Evolutionary conservation across 2,888 invertebrate genomes (phyloP), one percentile per base, ranked within the genome.

Genomic region (Charanyca ferruginea): DNA sequence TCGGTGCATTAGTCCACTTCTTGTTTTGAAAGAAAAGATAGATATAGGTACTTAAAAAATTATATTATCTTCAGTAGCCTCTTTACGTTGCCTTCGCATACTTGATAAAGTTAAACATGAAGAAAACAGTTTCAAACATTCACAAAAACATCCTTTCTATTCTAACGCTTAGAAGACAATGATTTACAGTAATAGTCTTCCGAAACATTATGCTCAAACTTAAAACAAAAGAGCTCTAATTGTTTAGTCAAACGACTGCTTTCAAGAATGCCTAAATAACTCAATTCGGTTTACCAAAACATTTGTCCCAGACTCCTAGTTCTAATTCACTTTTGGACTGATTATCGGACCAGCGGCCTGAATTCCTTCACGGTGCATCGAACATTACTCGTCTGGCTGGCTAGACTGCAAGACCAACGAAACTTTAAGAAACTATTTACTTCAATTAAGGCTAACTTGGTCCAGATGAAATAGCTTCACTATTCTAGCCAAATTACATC

Each of bases 351-450:
- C 59, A 72, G 35, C 57, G 57, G 49, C 32, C 57, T 35, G 57
- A 38, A 55, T 64, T 63, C 28, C 47, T 44, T 75, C 20, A 48
- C 59, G 55, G 75, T 54, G 66, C 76, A 76, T 63, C 44, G 62
- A 62, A 66, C 42, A 57, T 45, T n/a, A 25, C 28, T 38, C 25
- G 11, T 45, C 54, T 55, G 18, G 42, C 60, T 44, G 49, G 65
- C 58, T 35, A 62, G 28, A 59, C 51, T 51, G 74, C 65, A 54
- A 65, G 65, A 58, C 54, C 58, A 53, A 76, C 66, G 59, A 44
- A 73, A 73, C 38, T 74, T 76, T 45, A 73, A 60, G 63, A 73
- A 73, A 69, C 77, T 77, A 77, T 69, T 69, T 58, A 23, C 57
- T 73, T 66, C 58, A 77, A 77, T 77, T 77, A 64, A 53, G 44